phyloP scores from a whole-genome alignment of 2,797 vertebrate genomes.

The Pseudopleuronectes americanus region DNA sequence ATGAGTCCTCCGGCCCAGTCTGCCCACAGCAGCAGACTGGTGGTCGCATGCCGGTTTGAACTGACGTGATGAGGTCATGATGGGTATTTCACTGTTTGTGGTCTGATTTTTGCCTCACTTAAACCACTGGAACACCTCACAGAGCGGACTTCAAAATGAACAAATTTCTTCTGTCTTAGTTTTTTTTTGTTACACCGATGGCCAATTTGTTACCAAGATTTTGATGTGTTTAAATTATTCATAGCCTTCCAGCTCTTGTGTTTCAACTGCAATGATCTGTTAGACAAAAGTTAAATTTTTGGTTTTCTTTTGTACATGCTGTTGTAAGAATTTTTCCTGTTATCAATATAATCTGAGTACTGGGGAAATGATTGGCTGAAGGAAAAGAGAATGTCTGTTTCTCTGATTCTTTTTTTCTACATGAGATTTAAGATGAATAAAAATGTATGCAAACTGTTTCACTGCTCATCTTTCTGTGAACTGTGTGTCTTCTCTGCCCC shows the following conservation, averaged over 20 bases:
- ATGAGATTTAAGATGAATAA: conserved; percentile 98
- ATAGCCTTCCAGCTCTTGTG: conserved; percentile 87
- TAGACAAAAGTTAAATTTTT: conserved; percentile 86
- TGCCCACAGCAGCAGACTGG: neutral
- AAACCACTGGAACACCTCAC: conserved; percentile 84
- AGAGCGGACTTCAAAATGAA: conserved; percentile 83
- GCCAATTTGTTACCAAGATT: conserved; percentile 91
- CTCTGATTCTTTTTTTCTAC: conserved; percentile 96
- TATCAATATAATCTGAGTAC: conserved; percentile 93
- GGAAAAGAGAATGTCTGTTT: conserved; percentile 91
- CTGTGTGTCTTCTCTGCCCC: neutral
- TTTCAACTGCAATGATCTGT: conserved; percentile 94
- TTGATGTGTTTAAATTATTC: conserved; percentile 97
- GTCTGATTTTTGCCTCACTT: conserved; percentile 70
- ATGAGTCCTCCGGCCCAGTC: conserved; percentile 4
- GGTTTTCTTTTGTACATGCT: conserved; percentile 94
- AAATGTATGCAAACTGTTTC: conserved; percentile 89
- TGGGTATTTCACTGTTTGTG: conserved; percentile 66
- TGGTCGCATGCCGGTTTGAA: neutral
- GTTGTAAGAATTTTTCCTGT: conserved; percentile 94
- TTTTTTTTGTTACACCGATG: conserved; percentile 71
- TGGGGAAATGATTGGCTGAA: conserved; percentile 89
- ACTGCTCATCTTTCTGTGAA: conserved; percentile 17
- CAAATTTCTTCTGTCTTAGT: neutral
- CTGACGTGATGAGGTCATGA: conserved; percentile 33